Percentiles rank a stretch among this genome's conserved stretches.
Evolutionary conservation across 2,797 vertebrate genomes (phyloP).

Genomic region (Phrynocephalus vlangalii): DNA sequence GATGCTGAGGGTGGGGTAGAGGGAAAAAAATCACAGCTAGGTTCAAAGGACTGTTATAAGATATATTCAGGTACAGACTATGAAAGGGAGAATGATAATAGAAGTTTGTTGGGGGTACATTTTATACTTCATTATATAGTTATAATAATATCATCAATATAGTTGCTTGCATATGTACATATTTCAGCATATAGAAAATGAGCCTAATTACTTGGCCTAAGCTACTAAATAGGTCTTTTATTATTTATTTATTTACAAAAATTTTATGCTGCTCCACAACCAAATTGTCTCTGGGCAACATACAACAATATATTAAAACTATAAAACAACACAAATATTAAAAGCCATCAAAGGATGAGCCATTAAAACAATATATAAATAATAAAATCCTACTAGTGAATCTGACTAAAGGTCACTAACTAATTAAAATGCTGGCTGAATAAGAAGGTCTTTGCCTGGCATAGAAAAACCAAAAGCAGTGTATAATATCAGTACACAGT

Average conservation of each 20-base stretch:
- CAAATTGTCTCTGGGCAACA: too few species aligned
- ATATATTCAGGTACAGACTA: not conserved
- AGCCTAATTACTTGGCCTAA: not conserved
- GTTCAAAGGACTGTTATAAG: not conserved
- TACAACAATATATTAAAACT: too few species aligned
- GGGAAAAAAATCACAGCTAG: not conserved
- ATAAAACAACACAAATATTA: too few species aligned
- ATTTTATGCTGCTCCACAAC: too few species aligned
- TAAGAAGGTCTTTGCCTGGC: too few species aligned
- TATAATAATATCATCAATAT: not conserved
- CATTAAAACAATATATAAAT: too few species aligned
- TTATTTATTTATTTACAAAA: too few species aligned
- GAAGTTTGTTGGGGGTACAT: not conserved
- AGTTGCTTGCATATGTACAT: not conserved
- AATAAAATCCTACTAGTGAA: too few species aligned
- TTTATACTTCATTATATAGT: not conserved
- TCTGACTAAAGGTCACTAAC: too few species aligned
- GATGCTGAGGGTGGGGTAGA: not conserved
- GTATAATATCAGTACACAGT: not conserved
- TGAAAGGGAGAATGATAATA: not conserved
- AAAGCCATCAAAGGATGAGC: too few species aligned
- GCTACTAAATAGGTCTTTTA: not conserved
- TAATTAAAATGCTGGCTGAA: too few species aligned
- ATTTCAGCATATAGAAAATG: not conserved
- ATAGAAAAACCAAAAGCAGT: too few species aligned